Percentiles rank a stretch among this genome's conserved stretches.
phyloP scores from a whole-genome alignment of 2,113 vertebrate species.

The Ardeotis arabs region DNA sequence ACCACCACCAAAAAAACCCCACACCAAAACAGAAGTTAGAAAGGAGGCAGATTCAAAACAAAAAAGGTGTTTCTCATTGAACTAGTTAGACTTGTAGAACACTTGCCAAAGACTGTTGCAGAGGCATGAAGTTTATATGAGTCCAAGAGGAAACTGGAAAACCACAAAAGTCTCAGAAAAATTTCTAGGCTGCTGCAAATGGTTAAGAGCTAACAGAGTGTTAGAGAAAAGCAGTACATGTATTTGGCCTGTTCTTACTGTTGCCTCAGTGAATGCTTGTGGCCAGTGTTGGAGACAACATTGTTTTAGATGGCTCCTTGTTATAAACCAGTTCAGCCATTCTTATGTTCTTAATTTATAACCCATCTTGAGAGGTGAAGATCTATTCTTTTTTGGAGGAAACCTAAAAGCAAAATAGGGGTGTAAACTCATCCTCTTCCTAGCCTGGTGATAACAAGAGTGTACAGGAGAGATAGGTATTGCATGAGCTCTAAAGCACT shows the following conservation, averaged over 20 bases:
- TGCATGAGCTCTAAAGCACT: not conserved
- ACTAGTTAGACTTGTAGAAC: slow-evolving; percentile 14
- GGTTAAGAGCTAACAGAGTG: not conserved
- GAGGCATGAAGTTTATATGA: not conserved
- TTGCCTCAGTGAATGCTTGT: not conserved
- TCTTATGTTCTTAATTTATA: not conserved
- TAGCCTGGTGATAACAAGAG: not conserved
- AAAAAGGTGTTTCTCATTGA: not conserved
- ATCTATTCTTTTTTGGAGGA: not conserved
- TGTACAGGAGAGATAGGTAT: not conserved
- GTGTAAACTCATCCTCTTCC: not conserved
- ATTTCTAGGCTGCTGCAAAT: not conserved
- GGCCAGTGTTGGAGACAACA: not conserved
- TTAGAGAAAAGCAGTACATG: not conserved
- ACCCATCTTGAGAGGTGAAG: not conserved
- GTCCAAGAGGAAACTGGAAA: not conserved
- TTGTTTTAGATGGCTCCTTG: not conserved
- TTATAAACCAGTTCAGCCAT: not conserved
- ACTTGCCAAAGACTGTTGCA: not conserved
- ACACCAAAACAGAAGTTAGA: not conserved
- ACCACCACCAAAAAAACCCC: too few species aligned
- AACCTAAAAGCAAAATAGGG: not conserved
- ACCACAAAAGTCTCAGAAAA: not conserved
- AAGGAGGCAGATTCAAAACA: not conserved
- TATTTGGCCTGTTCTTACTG: not conserved